Percentiles rank a stretch among this genome's conserved stretches.
These are phyloP conservation scores for Trissolcus basalis DNA, from an alignment of 1,140 invertebrate species.

Conservation along the genomic window DNA sequence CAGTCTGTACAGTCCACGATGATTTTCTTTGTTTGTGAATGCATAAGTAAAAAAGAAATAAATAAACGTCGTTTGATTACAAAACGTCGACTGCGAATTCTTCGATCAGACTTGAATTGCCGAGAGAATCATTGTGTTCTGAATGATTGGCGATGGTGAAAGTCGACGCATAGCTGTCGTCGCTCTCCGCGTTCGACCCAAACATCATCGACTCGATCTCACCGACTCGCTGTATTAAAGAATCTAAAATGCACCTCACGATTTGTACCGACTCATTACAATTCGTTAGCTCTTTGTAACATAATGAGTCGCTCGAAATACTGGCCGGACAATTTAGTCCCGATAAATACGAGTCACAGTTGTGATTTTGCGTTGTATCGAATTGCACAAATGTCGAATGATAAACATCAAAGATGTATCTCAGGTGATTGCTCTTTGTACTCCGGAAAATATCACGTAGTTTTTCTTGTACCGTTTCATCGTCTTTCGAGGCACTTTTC, in stretches of 20 bases:
- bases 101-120: constrained; percentile 33
- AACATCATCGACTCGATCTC: constrained; percentile 17
- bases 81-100: constrained; percentile 36
- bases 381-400: not conserved
- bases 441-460: not conserved
- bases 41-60: constrained; percentile 1
- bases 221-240: constrained; percentile 32
- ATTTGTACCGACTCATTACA: not conserved
- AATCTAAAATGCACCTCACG: constrained; percentile 13
- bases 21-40: constrained; percentile 2
- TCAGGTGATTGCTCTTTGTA: not conserved
- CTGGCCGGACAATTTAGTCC: too few relatives aligned
- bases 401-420: constrained; percentile 18
- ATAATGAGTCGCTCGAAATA: too few relatives aligned
- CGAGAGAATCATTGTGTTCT: constrained; percentile 40
- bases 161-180: constrained; percentile 44
- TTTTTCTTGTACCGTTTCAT: constrained; percentile 7
- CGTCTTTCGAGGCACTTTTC: constrained; percentile 3
- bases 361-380: not conserved
- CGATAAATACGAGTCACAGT: too few relatives aligned
- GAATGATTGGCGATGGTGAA: constrained; percentile 40
- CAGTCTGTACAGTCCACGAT: too few relatives aligned
- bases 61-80: constrained; percentile 5
- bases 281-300: not conserved
- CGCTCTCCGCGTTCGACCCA: constrained; percentile 5